Conservation (phyloP, 2,113 vertebrate species). For the Cardinalis cardinalis region DNA sequence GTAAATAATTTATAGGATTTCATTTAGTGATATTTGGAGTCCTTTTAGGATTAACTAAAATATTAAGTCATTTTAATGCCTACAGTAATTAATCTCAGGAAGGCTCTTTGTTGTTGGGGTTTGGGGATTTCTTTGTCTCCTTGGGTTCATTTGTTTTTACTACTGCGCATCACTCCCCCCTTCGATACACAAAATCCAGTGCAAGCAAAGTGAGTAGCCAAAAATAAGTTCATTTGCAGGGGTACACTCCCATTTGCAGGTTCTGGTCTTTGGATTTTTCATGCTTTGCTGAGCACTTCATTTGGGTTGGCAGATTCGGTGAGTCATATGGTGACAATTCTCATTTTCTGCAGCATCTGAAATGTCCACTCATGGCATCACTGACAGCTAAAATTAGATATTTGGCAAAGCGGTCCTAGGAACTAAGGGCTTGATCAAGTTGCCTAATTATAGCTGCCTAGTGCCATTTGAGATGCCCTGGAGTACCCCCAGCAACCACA, state of each 20-base stretch:
- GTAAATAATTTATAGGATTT: not conserved
- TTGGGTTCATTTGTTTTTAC: not conserved
- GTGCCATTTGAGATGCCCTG: not conserved
- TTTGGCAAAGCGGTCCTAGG: slow-evolving; percentile 33
- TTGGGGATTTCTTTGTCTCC: not conserved
- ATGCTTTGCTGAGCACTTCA: not conserved
- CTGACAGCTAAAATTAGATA: slow-evolving; percentile 47
- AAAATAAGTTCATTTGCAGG: not conserved
- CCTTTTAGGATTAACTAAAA: not conserved
- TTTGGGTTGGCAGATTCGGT: not conserved
- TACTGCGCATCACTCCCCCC: not conserved
- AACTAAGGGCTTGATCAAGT: slow-evolving; percentile 30
- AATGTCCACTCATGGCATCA: slow-evolving; percentile 27
- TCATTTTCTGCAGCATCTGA: slow-evolving; percentile 35
- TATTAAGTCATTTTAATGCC: not conserved
- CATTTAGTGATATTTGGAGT: not conserved
- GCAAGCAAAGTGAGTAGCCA: not conserved
- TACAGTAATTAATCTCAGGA: not conserved
- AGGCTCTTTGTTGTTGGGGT: not conserved
- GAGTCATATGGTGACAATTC: slow-evolving; percentile 15
- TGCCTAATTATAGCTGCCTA: slow-evolving; percentile 34
- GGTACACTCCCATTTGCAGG: not conserved
- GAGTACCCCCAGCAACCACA: not conserved
- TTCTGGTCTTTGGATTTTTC: not conserved
- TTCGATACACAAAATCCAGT: not conserved